Percentiles rank a stretch among this genome's conserved stretches.
phyloP scores from a whole-genome alignment of 1,140 invertebrate genomes.

The Pseudomyrmex pallidus region DNA sequence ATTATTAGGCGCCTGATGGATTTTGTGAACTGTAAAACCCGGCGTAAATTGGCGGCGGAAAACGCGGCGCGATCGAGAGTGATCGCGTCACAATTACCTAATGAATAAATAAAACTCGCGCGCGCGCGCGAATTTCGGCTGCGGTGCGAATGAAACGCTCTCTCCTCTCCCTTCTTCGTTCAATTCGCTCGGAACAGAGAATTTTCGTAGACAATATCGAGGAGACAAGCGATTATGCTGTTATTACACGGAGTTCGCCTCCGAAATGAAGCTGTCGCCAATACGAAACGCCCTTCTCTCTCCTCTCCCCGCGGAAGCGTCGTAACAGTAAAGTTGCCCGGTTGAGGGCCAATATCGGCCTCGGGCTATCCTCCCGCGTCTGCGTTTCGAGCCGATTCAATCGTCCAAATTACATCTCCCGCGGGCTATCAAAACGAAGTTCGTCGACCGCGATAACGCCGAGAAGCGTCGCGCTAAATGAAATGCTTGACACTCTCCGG shows the following conservation, averaged over 20 bases:
- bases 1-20: too few species aligned
- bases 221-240: background rate
- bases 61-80: too few species aligned
- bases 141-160: too few species aligned
- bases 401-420: constrained; percentile 56
- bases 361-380: constrained; percentile 43
- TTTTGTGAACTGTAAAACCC: too few species aligned
- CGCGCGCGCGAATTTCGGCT: too few species aligned
- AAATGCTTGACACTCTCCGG: constrained; percentile 56
- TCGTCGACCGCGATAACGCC: constrained; percentile 49
- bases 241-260: background rate
- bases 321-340: constrained; percentile 26
- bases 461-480: constrained; percentile 52
- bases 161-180: too few species aligned
- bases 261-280: background rate
- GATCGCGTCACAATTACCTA: too few species aligned
- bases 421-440: constrained; percentile 55
- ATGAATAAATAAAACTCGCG: too few species aligned
- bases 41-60: too few species aligned
- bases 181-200: too few species aligned
- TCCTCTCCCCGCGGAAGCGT: background rate
- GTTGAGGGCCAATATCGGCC: constrained; percentile 31
- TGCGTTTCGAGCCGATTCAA: constrained; percentile 50
- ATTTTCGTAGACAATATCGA: background rate
- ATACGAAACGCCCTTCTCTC: background rate